These are phyloP conservation scores for Petrolisthes cinctipes DNA, from an alignment of 2,888 invertebrate species.

Conservation along the genomic window DNA sequence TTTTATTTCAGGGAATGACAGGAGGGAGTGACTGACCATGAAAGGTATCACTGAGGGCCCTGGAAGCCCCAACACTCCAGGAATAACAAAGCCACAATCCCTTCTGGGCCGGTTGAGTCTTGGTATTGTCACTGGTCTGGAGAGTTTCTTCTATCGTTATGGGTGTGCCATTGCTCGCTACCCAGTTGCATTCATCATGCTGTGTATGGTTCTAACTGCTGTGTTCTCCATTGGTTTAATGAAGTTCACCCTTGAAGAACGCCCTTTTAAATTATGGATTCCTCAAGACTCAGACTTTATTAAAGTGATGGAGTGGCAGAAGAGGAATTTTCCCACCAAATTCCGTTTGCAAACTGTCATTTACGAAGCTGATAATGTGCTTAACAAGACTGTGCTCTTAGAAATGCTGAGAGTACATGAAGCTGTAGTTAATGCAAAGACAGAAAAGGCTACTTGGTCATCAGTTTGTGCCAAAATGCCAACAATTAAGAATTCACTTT, in stretches of 20 bases:
- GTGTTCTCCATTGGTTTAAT: conserved; percentile 58
- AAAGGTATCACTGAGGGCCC: background rate
- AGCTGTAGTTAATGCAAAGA: conserved; percentile 44
- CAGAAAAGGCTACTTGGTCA: conserved; percentile 48
- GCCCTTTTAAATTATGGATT: conserved; percentile 77
- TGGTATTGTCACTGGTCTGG: conserved; percentile 44
- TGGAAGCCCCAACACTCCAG: background rate
- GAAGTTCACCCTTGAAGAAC: conserved; percentile 62
- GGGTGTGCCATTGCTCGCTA: conserved; percentile 54
- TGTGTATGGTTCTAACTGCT: conserved; percentile 54
- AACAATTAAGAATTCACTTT: conserved; percentile 29
- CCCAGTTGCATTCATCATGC: conserved; percentile 56
- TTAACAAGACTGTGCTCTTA: conserved; percentile 49
- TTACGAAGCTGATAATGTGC: conserved; percentile 63
- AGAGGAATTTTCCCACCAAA: conserved; percentile 53
- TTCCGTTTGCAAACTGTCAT: conserved; percentile 52
- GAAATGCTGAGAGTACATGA: conserved; percentile 62
- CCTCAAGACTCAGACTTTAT: conserved; percentile 77
- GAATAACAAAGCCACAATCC: background rate
- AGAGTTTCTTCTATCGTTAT: conserved; percentile 53
- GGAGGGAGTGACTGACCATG: conserved; percentile 4
- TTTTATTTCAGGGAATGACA: conserved; percentile 21
- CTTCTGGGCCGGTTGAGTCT: conserved; percentile 40
- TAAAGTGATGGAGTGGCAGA: conserved; percentile 58
- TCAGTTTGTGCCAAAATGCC: conserved; percentile 60